These are phyloP conservation scores for Plutella xylostella DNA, from an alignment of 2,888 invertebrate genomes.

Conservation along the genomic window DNA sequence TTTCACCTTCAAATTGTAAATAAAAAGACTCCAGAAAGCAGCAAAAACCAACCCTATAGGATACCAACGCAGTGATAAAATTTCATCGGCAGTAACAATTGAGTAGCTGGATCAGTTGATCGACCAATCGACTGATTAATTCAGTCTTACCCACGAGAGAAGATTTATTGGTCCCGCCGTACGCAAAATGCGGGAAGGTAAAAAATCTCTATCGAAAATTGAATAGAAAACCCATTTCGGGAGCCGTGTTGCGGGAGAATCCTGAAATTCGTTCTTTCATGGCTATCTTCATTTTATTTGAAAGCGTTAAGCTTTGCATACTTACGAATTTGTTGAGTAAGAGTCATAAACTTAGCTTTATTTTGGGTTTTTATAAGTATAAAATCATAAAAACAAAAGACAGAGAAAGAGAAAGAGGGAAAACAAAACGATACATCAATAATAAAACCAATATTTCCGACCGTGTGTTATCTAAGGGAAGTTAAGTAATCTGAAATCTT, in stretches of 20 bases:
- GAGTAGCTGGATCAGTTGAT: slow-evolving; percentile 43
- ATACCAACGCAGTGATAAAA: background rate
- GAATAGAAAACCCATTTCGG: slow-evolving; percentile 68
- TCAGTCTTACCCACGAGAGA: slow-evolving; percentile 65
- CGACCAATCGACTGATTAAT: slow-evolving; percentile 63
- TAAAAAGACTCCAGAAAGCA: slow-evolving; percentile 25
- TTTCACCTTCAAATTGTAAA: slow-evolving; percentile 60
- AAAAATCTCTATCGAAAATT: slow-evolving; percentile 70
- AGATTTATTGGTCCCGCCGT: slow-evolving; percentile 69
- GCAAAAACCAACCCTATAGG: background rate
- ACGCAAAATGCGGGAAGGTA: slow-evolving; percentile 68
- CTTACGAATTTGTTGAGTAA: no score
- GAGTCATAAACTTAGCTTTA: no score
- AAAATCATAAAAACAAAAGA: no score
- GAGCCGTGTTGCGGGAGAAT: slow-evolving; percentile 44
- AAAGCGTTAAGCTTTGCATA: no score
- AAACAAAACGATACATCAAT: background rate
- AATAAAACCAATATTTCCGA: background rate
- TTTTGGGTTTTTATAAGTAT: no score
- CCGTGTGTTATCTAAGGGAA: background rate
- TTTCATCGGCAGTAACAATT: slow-evolving; percentile 24
- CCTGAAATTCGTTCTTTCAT: no score
- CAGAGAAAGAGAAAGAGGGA: no score
- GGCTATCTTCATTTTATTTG: slow-evolving; percentile 46
- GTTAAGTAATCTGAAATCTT: slow-evolving; percentile 2